A percentile compares a stretch with the other conserved stretches of the same genome.
These are phyloP conservation scores for Drosophila longiperda DNA, from an alignment of 2,888 invertebrate species.

Conservation along the genomic window DNA sequence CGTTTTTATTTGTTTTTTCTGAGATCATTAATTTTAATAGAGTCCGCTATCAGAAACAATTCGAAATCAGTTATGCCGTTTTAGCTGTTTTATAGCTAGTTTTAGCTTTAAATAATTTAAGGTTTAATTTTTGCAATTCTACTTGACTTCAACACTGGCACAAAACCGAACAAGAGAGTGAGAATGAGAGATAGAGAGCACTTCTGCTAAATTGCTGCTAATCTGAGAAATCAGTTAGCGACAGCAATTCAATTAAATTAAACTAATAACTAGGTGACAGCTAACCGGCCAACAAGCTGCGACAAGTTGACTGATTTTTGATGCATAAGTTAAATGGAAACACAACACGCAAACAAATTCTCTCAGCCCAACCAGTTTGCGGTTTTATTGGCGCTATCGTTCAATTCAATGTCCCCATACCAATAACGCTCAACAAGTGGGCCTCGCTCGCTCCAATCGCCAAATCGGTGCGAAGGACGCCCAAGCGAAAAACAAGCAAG, in stretches of 20 bases:
- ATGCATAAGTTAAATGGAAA: conserved; percentile 49
- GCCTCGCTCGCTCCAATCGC: conserved; percentile 51
- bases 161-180: background rate
- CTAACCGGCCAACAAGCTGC: conserved; percentile 28
- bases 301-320: conserved; percentile 20
- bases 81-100: background rate
- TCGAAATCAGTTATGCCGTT: background rate
- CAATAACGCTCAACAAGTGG: conserved; percentile 67
- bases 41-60: conserved; percentile 49
- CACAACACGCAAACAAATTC: conserved; percentile 52
- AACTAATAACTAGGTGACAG: conserved; percentile 46
- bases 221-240: conserved; percentile 59
- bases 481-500: conserved; percentile 52
- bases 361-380: conserved; percentile 25
- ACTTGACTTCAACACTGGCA: background rate
- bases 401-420: conserved; percentile 35
- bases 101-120: background rate
- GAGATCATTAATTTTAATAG: conserved; percentile 76
- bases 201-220: conserved; percentile 24
- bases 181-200: background rate
- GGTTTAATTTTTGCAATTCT: background rate
- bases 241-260: conserved; percentile 66
- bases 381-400: conserved; percentile 37
- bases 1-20: conserved; percentile 59
- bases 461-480: conserved; percentile 71